Percentiles rank a stretch among this genome's conserved stretches.
Evolutionary conservation across 2,888 invertebrate genomes (phyloP).

Genomic region (Nomada goodeniana): DNA sequence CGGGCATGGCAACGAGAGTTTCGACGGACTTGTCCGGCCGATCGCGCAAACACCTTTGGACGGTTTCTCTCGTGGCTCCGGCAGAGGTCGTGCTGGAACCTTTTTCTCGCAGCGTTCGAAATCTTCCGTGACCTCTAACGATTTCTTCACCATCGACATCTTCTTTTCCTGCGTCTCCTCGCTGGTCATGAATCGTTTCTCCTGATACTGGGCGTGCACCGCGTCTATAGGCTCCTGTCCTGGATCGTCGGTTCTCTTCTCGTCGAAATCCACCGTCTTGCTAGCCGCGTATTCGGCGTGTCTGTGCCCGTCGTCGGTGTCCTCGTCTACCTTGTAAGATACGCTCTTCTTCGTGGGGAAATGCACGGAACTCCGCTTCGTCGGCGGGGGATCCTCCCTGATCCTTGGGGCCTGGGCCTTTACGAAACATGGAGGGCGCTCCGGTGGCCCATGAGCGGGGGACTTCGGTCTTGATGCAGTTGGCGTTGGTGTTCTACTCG

Average conservation of each 20-base stretch:
- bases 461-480: constrained; percentile 86
- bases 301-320: constrained; percentile 80
- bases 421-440: constrained; percentile 78
- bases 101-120: constrained; percentile 73
- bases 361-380: constrained; percentile 65
- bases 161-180: constrained; percentile 74
- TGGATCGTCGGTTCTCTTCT: constrained; percentile 64
- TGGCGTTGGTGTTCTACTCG: constrained; percentile 81
- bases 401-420: constrained; percentile 88
- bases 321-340: constrained; percentile 81
- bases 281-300: constrained; percentile 79
- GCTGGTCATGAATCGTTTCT: constrained; percentile 65
- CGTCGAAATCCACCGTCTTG: constrained; percentile 82
- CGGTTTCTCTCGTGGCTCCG: constrained; percentile 35
- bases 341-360: constrained; percentile 72
- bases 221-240: constrained; percentile 46
- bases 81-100: constrained; percentile 19
- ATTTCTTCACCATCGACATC: constrained; percentile 64
- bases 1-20: constrained; percentile 77
- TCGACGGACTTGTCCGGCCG: constrained; percentile 66
- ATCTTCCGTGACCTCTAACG: constrained; percentile 72
- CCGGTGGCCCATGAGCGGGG: constrained; percentile 90
- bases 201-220: constrained; percentile 65
- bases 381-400: constrained; percentile 84
- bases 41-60: constrained; percentile 73